Base-by-base conservation (phyloP, 2,797 vertebrate species). In the Argya squamiceps region DNA sequence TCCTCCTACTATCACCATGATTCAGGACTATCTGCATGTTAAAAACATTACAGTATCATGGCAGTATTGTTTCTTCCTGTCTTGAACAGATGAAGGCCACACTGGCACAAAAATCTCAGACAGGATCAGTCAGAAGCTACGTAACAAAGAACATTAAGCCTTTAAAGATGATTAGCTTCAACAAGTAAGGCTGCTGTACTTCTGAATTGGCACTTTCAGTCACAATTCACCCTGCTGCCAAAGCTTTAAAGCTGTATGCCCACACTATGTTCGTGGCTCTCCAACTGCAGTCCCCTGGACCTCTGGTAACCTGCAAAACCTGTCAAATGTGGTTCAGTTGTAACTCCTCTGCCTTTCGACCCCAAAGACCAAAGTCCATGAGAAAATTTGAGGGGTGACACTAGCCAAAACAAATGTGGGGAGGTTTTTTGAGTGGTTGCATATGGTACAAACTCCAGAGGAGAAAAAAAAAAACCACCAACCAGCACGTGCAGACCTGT, bases 121-220 rank as follows among this genome's bases (percentile, higher is more conserved):
- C 64, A 83, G 73, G 62, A 75, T 86, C 83, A 92, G 69, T 81
- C 58, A 78, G 80, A 81, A 81, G 65, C 90, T 68, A 64, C 4
- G 0, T 22, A 84, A 82, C 23, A 88, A 92, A 95, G 83, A 88
- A 41, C 77, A 62, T 62, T 71, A 93, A 90, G 76, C 69, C 71
- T 71, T 70, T 95, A 84, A 81, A 34, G 64, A 90, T 49, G 6
- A 96, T 92, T 71, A 94, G 65, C 85, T 90, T 50, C 73, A 84
- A 47, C 37, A 81, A 63, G 21, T 52, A 56, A 84, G 73, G 62
- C 32, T 88, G 60, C 76, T 84, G 82, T 68, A 56, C 41, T 84
- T 90, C 19, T 36, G n/a, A 78, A 50, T 13, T 75, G 74, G 76
- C 3, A 1, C 32, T 92, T 94, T 50, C 2, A 6, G 58, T 56